Conservation (phyloP, 2,888 invertebrate species). For the Camptogramma bilineatum region DNA sequence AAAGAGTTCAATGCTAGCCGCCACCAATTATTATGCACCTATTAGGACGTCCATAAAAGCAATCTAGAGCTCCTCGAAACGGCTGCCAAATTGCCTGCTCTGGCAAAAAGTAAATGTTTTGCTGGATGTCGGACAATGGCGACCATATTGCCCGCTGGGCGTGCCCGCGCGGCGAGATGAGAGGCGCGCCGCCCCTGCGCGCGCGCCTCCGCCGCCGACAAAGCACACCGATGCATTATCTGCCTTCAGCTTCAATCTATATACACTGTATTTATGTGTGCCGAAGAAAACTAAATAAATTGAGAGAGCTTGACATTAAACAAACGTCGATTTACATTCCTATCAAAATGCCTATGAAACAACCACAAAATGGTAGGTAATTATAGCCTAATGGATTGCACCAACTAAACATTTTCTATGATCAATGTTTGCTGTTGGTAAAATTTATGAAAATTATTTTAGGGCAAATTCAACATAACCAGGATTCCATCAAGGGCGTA, state of each 20-base stretch:
- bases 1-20: neutral
- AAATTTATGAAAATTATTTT: too few relatives aligned
- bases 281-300: conserved; percentile 8
- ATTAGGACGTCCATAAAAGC: conserved; percentile 10
- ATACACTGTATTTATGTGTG: conserved; percentile 8
- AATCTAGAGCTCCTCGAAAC: conserved; percentile 12
- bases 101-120: conserved; percentile 40
- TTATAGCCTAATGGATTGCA: too few relatives aligned
- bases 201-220: conserved; percentile 41
- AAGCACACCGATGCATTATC: conserved; percentile 40
- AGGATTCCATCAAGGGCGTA: too few relatives aligned
- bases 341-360: too few relatives aligned
- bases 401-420: too few relatives aligned
- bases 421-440: too few relatives aligned
- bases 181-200: conserved; percentile 30
- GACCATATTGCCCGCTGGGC: conserved; percentile 43
- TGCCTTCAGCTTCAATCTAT: conserved; percentile 13
- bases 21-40: neutral
- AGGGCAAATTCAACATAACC: too few relatives aligned
- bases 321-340: neutral
- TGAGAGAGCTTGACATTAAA: neutral
- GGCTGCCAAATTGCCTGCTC: conserved; percentile 36
- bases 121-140: conserved; percentile 42
- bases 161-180: conserved; percentile 31
- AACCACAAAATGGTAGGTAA: too few relatives aligned